These are phyloP conservation scores for Orcinus orca DNA, from an alignment of 2,113 vertebrate species.

Conservation along the genomic window DNA sequence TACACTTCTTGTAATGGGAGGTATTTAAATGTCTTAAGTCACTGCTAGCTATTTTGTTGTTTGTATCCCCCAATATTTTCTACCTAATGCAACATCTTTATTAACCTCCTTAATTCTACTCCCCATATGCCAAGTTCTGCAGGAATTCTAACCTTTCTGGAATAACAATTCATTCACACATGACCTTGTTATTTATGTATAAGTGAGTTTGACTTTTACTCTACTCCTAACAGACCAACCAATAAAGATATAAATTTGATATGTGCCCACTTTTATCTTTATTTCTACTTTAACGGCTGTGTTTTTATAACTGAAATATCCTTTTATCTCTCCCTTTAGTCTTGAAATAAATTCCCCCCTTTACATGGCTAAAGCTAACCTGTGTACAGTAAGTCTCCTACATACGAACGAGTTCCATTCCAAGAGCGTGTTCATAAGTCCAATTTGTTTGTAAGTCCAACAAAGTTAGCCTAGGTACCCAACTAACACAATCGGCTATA, in stretches of 20 bases:
- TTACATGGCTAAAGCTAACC: background rate
- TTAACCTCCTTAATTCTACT: background rate
- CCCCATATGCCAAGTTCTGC: background rate
- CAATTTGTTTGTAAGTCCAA: too few relatives aligned
- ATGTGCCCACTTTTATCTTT: background rate
- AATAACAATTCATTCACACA: background rate
- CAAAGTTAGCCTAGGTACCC: too few relatives aligned
- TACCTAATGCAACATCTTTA: background rate
- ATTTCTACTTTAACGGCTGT: background rate
- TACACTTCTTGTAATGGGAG: background rate
- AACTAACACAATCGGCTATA: too few relatives aligned
- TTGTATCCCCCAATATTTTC: background rate
- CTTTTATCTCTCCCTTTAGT: background rate
- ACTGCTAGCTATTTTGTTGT: background rate
- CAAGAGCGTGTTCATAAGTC: too few relatives aligned
- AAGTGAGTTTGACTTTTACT: background rate
- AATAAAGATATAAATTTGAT: background rate
- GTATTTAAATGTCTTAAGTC: background rate
- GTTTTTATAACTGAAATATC: background rate
- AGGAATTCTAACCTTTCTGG: background rate
- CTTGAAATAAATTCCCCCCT: background rate
- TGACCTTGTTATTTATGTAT: background rate
- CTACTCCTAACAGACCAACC: background rate
- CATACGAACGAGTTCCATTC: too few relatives aligned
- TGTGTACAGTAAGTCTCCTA: too few relatives aligned